Evolutionary conservation across 2,113 vertebrate genomes (phyloP).

Genomic region (Gyps fulvus): DNA sequence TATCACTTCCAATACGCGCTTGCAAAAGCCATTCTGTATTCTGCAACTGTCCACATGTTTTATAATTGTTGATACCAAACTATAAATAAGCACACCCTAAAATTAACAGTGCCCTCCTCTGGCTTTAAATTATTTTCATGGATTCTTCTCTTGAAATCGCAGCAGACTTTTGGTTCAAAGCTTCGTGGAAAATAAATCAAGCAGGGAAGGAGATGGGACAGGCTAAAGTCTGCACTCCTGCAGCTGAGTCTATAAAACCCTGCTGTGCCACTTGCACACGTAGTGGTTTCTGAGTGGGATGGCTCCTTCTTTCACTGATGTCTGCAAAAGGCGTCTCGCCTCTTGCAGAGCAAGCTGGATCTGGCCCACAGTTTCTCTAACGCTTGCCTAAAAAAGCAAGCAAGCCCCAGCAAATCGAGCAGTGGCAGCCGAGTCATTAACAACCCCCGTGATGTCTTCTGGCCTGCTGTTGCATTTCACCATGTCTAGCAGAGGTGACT

Average conservation of each 20-base stretch:
- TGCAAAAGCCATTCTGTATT: not conserved
- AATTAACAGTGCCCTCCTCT: not conserved
- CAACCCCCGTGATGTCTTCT: not conserved
- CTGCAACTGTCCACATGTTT: not conserved
- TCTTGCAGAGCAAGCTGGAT: not conserved
- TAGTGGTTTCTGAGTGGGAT: not conserved
- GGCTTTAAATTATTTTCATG: not conserved
- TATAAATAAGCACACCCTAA: not conserved
- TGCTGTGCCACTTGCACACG: not conserved
- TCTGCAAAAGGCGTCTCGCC: not conserved
- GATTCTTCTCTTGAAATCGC: not conserved
- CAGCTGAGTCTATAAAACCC: not conserved
- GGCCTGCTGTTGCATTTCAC: not conserved
- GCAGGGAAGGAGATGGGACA: not conserved
- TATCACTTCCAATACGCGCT: accelerated
- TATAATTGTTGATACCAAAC: not conserved
- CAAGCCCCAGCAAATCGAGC: not conserved
- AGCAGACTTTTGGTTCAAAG: not conserved
- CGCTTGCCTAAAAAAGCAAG: not conserved
- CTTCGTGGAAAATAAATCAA: not conserved
- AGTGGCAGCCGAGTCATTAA: not conserved
- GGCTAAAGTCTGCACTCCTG: not conserved
- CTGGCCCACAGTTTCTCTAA: not conserved
- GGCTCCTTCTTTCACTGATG: not conserved
- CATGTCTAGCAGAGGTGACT: not conserved